These are phyloP conservation scores for Acleris holmiana DNA, from an alignment of 2,888 invertebrate species.

Conservation along the genomic window DNA sequence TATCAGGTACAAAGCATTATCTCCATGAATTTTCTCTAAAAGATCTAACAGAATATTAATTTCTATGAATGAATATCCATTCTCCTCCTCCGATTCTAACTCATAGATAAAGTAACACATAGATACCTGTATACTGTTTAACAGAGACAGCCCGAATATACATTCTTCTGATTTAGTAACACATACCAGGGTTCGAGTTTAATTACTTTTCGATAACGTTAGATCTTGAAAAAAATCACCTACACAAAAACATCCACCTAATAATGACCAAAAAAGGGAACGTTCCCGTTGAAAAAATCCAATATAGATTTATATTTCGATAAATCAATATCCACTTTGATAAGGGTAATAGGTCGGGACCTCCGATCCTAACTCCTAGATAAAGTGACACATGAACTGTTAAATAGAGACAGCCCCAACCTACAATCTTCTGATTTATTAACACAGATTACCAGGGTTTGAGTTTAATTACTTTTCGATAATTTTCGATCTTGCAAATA, in stretches of 20 bases:
- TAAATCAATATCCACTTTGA: constrained; percentile 22
- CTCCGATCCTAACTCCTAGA: constrained; percentile 4
- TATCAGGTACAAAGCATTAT: too few relatives aligned
- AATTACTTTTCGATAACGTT: constrained; percentile 2
- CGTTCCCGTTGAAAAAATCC: neutral
- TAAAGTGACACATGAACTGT: constrained; percentile 28
- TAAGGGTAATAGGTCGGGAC: constrained; percentile 24
- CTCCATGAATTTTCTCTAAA: neutral
- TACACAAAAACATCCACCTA: too few relatives aligned
- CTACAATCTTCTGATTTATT: constrained; percentile 30
- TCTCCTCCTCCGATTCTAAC: constrained; percentile 1
- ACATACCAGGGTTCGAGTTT: constrained; percentile 25
- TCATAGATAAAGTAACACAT: constrained; percentile 19
- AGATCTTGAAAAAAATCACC: neutral
- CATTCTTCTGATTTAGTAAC: constrained; percentile 22
- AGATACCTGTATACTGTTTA: constrained; percentile 27
- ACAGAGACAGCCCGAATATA: constrained; percentile 17
- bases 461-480: constrained; percentile 23
- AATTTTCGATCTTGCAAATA: neutral
- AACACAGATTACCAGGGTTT: constrained; percentile 26
- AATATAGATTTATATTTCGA: constrained; percentile 28
- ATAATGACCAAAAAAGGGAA: too few relatives aligned
- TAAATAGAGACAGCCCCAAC: constrained; percentile 26
- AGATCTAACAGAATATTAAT: constrained; percentile 17
- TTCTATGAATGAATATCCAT: constrained; percentile 15